A percentile compares a stretch with the other conserved stretches of the same genome.
Conservation (phyloP, 2,888 invertebrate species). For the Machimus rusticus region DNA sequence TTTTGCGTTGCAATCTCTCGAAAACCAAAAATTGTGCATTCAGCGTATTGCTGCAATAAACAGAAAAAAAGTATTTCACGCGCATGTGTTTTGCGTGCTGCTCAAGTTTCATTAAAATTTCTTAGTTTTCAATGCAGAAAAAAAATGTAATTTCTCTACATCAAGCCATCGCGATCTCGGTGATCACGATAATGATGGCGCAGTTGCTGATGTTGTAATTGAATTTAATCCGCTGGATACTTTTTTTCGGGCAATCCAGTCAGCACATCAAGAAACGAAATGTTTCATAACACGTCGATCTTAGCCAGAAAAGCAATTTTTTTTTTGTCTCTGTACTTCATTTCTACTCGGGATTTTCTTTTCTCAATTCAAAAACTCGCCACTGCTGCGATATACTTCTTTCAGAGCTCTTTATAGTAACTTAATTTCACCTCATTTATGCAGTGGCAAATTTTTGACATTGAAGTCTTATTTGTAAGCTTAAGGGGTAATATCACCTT, state of each 20-base stretch:
- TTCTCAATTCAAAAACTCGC: neutral
- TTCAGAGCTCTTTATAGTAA: neutral
- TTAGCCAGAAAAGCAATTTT: conserved; percentile 7
- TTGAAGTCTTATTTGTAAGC: neutral
- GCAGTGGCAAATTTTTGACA: neutral
- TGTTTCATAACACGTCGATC: conserved; percentile 6
- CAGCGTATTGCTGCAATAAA: neutral
- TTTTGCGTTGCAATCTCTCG: neutral
- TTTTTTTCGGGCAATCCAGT: neutral
- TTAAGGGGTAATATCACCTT: too few relatives aligned
- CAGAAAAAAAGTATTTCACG: neutral
- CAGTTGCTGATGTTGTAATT: conserved; percentile 12
- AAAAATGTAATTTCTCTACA: neutral
- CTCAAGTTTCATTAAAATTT: neutral
- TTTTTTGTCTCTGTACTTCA: neutral
- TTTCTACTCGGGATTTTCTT: neutral
- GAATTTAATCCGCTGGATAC: conserved; percentile 4
- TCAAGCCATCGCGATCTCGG: neutral
- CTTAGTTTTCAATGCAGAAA: neutral
- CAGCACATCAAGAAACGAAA: conserved; percentile 11
- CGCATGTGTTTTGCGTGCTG: neutral
- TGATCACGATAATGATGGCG: neutral
- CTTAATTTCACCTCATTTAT: neutral
- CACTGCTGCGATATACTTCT: neutral
- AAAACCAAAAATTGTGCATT: neutral